Evolutionary conservation across 2,797 vertebrate species (phyloP), one percentile per base, ranked within the genome.

Genomic region (Coracias cyanogaster): DNA sequence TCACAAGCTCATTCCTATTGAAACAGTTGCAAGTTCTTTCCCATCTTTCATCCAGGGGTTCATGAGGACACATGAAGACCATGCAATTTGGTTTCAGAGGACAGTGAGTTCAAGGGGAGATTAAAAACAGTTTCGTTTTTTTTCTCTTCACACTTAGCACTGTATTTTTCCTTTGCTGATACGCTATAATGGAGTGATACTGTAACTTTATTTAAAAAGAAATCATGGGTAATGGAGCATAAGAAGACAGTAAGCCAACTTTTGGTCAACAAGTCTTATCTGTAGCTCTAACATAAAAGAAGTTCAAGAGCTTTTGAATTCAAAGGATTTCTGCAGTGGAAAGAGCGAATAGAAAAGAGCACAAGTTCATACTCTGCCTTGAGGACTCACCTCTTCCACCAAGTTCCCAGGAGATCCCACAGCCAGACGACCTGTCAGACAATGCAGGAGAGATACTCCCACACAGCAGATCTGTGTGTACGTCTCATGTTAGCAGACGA

Each of bases 371-470:
- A 7, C 7, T 7, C n/a, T 57, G 20, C 16, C 58, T 70, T 70
- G 51, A 83, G 58, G 62, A 71, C 65, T 17, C 17, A 79, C 13
- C 26, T 26, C 43, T 79, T 61, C 9, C 55, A 69, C 10, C 1
- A 1, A 55, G 21, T 31, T 57, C 31, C 49, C 49, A 35, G 35
- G 48, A 69, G n/a, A 60, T 21, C 10, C 48, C 24, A 20, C 1
- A 0, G 35, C 31, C 3, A 0, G 24, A 89, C 26, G 17, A 20
- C 7, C 0, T 1, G 29, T 45, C 37, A 5, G 5, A 29, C 10
- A 17, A 20, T 2, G 8, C 12, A 62, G 28, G 14, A 46, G 28
- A 48, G 37, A 20, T 65, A 37, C 26, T 57, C n/a, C 10, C 51
- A 55, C 52, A 8, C 31, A 45, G 6, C 26, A 46, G 5, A 28